Percentiles rank a stretch among this genome's conserved stretches.
Conservation (phyloP, 1,140 invertebrate genomes). For the Drosophila paulistorum region DNA sequence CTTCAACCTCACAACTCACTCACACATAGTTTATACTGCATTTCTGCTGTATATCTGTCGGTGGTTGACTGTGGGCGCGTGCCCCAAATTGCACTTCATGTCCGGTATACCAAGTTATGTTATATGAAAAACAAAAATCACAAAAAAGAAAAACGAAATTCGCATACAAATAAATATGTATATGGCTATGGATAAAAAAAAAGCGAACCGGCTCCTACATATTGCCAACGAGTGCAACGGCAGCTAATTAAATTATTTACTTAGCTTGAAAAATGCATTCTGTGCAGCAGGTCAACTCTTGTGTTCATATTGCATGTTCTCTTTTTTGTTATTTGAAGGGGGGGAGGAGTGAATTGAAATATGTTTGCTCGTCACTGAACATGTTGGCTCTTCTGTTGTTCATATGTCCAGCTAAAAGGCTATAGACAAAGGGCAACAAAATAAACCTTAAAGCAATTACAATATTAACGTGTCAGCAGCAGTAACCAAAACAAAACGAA, state of each 20-base stretch:
- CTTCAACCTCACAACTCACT: neutral
- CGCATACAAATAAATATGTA: too few species aligned
- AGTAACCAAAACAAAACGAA: slow-evolving; percentile 27
- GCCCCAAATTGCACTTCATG: slow-evolving; percentile 68
- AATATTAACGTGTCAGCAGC: slow-evolving; percentile 50
- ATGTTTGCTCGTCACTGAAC: neutral
- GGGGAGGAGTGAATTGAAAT: slow-evolving; percentile 16
- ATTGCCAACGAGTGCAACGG: neutral
- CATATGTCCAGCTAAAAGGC: neutral
- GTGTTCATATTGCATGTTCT: slow-evolving; percentile 5
- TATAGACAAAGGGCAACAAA: slow-evolving; percentile 2
- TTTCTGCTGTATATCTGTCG: slow-evolving; percentile 16
- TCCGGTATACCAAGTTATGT: slow-evolving; percentile 49
- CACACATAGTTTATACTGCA: neutral
- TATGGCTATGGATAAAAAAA: slow-evolving; percentile 22
- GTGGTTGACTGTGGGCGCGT: slow-evolving; percentile 62
- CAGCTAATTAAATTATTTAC: slow-evolving; percentile 76
- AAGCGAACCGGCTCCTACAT: neutral
- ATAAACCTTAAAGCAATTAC: slow-evolving; percentile 43
- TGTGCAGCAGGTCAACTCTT: slow-evolving; percentile 36
- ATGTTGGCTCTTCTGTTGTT: neutral
- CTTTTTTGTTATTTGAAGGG: neutral
- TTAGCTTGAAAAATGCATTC: slow-evolving; percentile 40
- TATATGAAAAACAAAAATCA: slow-evolving; percentile 21
- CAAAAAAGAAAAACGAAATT: neutral